Evolutionary conservation across 2,888 invertebrate species (phyloP), one percentile per base, ranked within the genome.

Genomic region (Ferrisia virgata): DNA sequence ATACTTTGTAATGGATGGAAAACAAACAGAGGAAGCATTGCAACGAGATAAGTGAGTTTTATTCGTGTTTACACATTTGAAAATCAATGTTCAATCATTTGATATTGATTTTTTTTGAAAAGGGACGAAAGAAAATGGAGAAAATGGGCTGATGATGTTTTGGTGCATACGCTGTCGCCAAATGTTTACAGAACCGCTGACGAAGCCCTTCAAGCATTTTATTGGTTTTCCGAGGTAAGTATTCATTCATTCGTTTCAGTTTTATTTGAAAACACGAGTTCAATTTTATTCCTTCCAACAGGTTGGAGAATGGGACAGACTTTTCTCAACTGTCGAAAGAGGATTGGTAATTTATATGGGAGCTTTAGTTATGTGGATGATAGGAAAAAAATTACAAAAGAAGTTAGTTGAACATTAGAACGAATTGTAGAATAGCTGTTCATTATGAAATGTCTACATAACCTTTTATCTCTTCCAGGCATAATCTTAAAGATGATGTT

Each of bases 81-180:
- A 80, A 28, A 4, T 15, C 9, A 25, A 39, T 43, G 18, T n/a
- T 3, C 3, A 47, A 13, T 47, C 13, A 13, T 64, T 64, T 28
- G n/a, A n/a, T n/a, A n/a, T n/a, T n/a, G n/a, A n/a, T 64, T 1
- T 58, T 58, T 64, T 28, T 11, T 15, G 28, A 64, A 76, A 87
- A 97, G 97, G 58, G 94, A 95, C 86, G 99, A 99, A 89, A 92
- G 96, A 43, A 94, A 96, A 87, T 99, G 99, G 99, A 91, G 99
- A 79, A 92, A 93, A 87, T 99, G 99, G 99, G 95, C 94, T 0
- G 99, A 99, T 88, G 91, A 92, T 79, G 93, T 94, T 58, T 91
- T 98, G 0, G 97, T 99, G 0, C 99, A 98, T 88, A 93, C 94
- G 0, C 90, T 99, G 43, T 98, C 99, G 0, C 99, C 99, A 0